phyloP scores from a whole-genome alignment of 2,888 invertebrate genomes.

The Tipula lateralis region DNA sequence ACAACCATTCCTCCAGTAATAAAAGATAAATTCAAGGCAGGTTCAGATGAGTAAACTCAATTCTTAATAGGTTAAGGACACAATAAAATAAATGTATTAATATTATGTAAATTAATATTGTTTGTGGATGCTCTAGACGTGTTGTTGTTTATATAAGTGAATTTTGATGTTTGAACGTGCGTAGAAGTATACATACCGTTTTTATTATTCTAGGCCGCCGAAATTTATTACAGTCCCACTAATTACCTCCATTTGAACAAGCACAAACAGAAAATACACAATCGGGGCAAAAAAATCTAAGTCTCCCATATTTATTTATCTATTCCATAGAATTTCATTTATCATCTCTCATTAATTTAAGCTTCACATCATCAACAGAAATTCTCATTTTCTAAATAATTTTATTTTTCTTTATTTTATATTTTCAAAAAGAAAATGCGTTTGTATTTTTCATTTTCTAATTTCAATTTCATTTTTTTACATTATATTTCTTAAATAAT shows the following conservation, averaged over 20 bases:
- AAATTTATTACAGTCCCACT: too few relatives aligned
- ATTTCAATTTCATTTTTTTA: slow-evolving; percentile 5
- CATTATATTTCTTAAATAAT: neutral
- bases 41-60: too few relatives aligned
- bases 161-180: too few relatives aligned
- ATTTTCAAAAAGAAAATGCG: neutral
- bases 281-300: neutral
- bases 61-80: too few relatives aligned
- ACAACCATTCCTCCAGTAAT: too few relatives aligned
- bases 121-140: too few relatives aligned
- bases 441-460: neutral
- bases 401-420: neutral
- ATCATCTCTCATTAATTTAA: slow-evolving; percentile 7
- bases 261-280: neutral
- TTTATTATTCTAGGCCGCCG: too few relatives aligned
- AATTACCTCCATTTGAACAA: neutral
- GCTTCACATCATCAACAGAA: slow-evolving; percentile 19
- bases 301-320: neutral
- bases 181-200: too few relatives aligned
- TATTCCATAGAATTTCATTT: neutral
- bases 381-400: neutral
- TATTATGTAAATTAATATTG: too few relatives aligned
- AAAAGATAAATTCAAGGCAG: too few relatives aligned
- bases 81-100: too few relatives aligned
- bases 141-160: too few relatives aligned